These are phyloP conservation scores for Brassicogethes aeneus DNA, from an alignment of 2,888 invertebrate genomes.

Conservation along the genomic window DNA sequence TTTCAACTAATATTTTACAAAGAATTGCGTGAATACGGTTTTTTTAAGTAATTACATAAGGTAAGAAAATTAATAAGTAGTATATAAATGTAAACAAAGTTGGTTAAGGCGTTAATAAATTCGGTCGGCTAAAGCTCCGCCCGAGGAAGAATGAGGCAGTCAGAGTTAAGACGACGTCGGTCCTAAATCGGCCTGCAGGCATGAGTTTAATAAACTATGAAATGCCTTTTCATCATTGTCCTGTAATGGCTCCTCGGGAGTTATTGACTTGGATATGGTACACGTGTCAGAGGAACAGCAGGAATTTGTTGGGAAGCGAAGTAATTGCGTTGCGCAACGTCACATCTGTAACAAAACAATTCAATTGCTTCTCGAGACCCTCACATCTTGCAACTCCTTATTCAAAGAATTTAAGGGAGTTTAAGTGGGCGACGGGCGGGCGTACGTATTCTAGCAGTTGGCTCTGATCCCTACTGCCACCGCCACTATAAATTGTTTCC, in stretches of 20 bases:
- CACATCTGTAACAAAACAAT: conserved; percentile 1
- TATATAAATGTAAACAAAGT: no score
- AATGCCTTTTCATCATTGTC: conserved; percentile 1
- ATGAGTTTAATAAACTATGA: not conserved
- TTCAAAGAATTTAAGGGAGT: not conserved
- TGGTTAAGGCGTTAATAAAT: no score
- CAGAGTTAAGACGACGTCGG: not conserved
- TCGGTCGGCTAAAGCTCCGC: no score
- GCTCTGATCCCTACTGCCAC: conserved; percentile 4
- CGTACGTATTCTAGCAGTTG: conserved; percentile 3
- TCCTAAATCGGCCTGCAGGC: not conserved
- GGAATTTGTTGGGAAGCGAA: not conserved
- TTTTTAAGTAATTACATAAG: no score
- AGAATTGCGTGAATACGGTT: no score
- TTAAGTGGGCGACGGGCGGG: not conserved
- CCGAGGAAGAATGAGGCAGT: no score
- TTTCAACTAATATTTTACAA: no score
- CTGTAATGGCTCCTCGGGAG: not conserved
- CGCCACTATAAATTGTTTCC: conserved; percentile 11
- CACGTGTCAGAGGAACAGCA: not conserved
- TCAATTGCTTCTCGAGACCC: not conserved
- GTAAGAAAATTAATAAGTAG: no score
- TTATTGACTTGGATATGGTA: not conserved
- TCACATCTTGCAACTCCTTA: not conserved
- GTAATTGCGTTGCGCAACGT: not conserved